Conservation (phyloP, 2,797 vertebrate species). For the Hypotaenidia philippensis region DNA sequence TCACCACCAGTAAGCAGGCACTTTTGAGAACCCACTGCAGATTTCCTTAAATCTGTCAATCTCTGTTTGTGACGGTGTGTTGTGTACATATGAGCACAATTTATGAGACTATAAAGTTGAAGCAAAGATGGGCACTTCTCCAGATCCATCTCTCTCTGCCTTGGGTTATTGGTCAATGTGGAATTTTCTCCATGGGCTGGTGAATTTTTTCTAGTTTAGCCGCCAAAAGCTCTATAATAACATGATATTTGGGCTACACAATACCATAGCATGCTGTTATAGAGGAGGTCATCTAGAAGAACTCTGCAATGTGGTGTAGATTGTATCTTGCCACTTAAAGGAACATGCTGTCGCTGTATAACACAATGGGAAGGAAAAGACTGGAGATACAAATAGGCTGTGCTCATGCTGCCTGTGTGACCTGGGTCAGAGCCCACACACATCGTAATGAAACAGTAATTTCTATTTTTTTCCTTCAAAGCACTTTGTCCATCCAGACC, state of each 20-base stretch:
- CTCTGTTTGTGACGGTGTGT: background rate
- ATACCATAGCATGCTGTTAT: background rate
- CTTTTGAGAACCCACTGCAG: background rate
- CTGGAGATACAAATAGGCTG: background rate
- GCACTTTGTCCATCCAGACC: background rate
- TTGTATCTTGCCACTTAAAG: constrained; percentile 1
- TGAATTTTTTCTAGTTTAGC: background rate
- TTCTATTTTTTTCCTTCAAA: constrained; percentile 1
- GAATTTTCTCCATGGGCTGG: accelerated
- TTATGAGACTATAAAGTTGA: background rate
- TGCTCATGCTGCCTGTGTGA: background rate
- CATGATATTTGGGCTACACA: background rate
- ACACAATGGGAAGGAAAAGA: background rate
- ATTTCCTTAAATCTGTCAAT: background rate
- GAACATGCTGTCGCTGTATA: background rate
- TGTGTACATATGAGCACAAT: background rate
- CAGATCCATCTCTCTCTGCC: background rate
- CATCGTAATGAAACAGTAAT: background rate
- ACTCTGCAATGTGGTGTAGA: background rate
- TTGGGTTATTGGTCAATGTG: background rate
- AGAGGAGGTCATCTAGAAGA: background rate
- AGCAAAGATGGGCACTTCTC: background rate
- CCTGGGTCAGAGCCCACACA: constrained; percentile 44
- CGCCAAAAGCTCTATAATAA: background rate
- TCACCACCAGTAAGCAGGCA: background rate